Percentiles rank a stretch among this genome's conserved stretches.
These are phyloP conservation scores for Halichondria panicea DNA, from an alignment of 37 sponge, comb jelly and placozoan species.

Conservation along the genomic window DNA sequence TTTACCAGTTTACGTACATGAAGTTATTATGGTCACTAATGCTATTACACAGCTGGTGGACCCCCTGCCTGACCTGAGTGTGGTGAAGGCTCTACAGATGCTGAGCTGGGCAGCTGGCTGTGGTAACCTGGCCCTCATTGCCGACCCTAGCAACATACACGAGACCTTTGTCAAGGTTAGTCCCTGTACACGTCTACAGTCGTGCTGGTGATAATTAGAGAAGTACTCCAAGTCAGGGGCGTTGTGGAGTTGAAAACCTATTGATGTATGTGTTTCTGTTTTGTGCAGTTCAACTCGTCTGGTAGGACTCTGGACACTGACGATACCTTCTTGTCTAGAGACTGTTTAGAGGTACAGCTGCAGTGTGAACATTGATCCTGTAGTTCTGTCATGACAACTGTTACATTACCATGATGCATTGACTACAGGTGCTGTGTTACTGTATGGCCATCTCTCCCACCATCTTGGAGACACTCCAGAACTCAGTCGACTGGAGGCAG, in stretches of 20 bases:
- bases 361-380: not conserved
- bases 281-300: not conserved
- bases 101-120: constrained; percentile 54
- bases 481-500: constrained; percentile 54
- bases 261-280: not conserved
- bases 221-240: not conserved
- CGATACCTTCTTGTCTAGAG: constrained; percentile 38
- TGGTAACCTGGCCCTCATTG: constrained; percentile 41
- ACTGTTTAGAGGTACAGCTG: constrained; percentile 56
- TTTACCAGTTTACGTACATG: not conserved
- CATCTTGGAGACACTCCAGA: constrained; percentile 30
- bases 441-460: constrained; percentile 49
- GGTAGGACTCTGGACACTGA: constrained; percentile 34
- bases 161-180: constrained; percentile 44
- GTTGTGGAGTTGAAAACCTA: too few relatives aligned
- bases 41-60: constrained; percentile 21
- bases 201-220: not conserved
- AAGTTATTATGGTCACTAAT: not conserved
- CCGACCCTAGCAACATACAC: constrained; percentile 38
- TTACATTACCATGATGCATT: not conserved
- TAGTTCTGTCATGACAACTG: not conserved
- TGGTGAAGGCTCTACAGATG: constrained; percentile 40
- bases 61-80: constrained; percentile 42
- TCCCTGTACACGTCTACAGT: not conserved
- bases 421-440: constrained; percentile 49